Evolutionary conservation across 2,797 vertebrate genomes (phyloP).

Genomic region (Lycodopsis pacificus): DNA sequence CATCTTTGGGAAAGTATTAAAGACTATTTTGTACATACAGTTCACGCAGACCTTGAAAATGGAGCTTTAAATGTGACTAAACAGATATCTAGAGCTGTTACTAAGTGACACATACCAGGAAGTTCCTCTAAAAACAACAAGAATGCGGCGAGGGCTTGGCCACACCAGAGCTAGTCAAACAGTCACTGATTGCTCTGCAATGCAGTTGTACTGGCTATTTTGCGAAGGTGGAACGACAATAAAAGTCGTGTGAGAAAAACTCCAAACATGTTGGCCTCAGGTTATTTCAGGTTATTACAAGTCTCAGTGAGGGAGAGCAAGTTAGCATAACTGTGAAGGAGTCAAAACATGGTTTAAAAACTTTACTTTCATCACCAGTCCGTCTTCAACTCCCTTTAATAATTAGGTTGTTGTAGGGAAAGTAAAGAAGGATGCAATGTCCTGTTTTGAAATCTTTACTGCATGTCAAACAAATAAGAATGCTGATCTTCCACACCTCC

Average conservation of each 20-base stretch:
- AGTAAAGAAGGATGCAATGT: not conserved
- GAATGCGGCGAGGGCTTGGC: constrained; percentile 11
- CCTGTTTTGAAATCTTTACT: constrained; percentile 25
- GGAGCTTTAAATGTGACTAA: constrained; percentile 14
- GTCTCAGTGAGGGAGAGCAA: not conserved
- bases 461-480: constrained; percentile 9
- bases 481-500: not conserved
- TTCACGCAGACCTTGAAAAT: constrained; percentile 3
- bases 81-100: constrained; percentile 19
- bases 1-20: constrained; percentile 13
- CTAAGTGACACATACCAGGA: constrained; percentile 35
- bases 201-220: constrained; percentile 33
- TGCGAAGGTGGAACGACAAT: constrained; percentile 13
- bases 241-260: not conserved
- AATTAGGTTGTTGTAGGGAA: not conserved
- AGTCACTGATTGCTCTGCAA: constrained; percentile 6
- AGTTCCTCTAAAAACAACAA: constrained; percentile 37
- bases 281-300: not conserved
- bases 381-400: not conserved
- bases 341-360: not conserved
- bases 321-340: not conserved
- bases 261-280: not conserved
- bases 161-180: constrained; percentile 7
- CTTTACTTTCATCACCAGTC: not conserved
- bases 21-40: not conserved